Evolutionary conservation across 2,888 invertebrate genomes (phyloP).

Genomic region (Timandra comae): DNA sequence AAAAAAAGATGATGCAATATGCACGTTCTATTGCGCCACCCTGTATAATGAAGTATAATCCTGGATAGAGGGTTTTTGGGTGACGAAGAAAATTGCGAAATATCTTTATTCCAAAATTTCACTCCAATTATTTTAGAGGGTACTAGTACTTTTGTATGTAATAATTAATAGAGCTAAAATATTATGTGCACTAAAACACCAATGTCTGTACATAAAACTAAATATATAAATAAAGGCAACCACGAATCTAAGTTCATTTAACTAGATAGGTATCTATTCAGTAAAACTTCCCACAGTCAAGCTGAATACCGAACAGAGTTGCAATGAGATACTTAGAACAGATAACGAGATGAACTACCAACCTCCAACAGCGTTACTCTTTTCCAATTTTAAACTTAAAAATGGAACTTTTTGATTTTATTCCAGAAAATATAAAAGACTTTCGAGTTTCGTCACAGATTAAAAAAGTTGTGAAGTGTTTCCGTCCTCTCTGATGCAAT

Average conservation of each 20-base stretch:
- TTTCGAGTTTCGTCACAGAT: constrained; percentile 38
- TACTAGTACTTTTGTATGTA: too few species aligned
- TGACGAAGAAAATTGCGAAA: too few species aligned
- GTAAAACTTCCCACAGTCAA: constrained; percentile 8
- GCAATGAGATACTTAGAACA: constrained; percentile 25
- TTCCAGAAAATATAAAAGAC: constrained; percentile 37
- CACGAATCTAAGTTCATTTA: background rate
- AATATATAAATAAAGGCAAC: too few species aligned
- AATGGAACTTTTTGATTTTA: constrained; percentile 32
- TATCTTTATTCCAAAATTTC: too few species aligned
- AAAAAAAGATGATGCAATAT: too few species aligned
- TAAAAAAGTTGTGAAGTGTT: constrained; percentile 45
- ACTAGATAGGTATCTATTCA: constrained; percentile 1
- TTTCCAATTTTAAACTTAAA: constrained; percentile 37
- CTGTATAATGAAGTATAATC: too few species aligned
- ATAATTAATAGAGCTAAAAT: too few species aligned
- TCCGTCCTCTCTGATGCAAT: constrained; percentile 19
- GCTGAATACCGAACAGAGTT: constrained; percentile 11
- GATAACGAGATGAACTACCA: constrained; percentile 30
- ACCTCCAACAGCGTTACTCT: constrained; percentile 18
- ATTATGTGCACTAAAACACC: too few species aligned
- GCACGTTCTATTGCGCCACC: too few species aligned
- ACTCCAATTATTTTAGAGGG: too few species aligned
- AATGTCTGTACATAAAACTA: too few species aligned
- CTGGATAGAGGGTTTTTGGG: too few species aligned